These are phyloP conservation scores for Rhinophrynus dorsalis DNA, from an alignment of 2,797 vertebrate species.

Conservation along the genomic window DNA sequence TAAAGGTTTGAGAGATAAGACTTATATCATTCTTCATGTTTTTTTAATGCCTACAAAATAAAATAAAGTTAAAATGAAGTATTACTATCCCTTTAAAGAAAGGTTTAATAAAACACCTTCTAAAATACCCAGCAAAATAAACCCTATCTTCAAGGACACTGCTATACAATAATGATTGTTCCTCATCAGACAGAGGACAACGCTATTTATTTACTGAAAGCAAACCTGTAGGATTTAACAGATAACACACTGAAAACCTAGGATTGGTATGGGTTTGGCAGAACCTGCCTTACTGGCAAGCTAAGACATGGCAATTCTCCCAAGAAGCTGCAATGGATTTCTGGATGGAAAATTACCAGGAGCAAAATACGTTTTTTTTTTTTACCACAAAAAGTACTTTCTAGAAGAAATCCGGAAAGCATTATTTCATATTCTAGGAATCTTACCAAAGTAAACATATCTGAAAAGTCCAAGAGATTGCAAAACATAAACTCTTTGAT, in stretches of 20 bases:
- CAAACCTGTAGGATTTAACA: too few species aligned
- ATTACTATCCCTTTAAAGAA: too few species aligned
- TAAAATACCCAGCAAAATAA: too few species aligned
- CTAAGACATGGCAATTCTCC: not conserved
- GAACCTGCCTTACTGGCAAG: not conserved
- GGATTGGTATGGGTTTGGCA: constrained; percentile 3
- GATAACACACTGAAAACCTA: not conserved
- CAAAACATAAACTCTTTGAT: constrained; percentile 22
- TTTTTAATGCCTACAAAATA: too few species aligned
- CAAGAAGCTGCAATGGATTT: not conserved
- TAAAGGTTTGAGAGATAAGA: too few species aligned
- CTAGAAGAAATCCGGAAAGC: not conserved
- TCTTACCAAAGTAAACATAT: constrained; percentile 37
- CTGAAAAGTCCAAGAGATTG: not conserved
- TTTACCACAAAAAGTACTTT: constrained; percentile 28
- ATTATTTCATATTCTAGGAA: not conserved
- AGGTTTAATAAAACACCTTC: too few species aligned
- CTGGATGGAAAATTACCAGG: not conserved
- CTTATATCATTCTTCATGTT: too few species aligned
- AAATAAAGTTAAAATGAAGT: too few species aligned
- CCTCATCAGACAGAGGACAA: too few species aligned
- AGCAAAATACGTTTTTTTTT: constrained; percentile 11
- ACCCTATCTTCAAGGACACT: too few species aligned
- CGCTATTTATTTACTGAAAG: too few species aligned
- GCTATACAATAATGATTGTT: too few species aligned